phyloP scores from a whole-genome alignment of 2,113 vertebrate genomes.

The Copsychus sechellarum region DNA sequence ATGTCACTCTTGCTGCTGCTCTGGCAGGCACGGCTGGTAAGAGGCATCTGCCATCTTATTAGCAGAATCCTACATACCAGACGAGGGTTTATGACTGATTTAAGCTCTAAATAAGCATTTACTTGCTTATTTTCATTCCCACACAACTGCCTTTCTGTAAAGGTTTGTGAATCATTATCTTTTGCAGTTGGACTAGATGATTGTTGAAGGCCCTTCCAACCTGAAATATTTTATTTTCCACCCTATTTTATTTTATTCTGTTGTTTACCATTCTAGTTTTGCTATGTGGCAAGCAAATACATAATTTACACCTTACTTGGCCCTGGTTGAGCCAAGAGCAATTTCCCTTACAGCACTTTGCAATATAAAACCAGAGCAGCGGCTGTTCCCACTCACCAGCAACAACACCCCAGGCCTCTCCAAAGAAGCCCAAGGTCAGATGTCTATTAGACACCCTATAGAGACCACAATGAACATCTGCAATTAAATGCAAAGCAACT shows the following conservation, averaged over 20 bases:
- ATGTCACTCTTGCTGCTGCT: background rate
- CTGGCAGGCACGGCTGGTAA: background rate
- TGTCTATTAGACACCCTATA: background rate
- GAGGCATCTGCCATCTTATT: background rate
- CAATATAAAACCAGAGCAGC: background rate
- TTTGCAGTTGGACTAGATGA: background rate
- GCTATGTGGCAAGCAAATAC: background rate
- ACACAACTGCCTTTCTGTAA: background rate
- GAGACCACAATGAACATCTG: background rate
- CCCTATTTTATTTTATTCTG: background rate
- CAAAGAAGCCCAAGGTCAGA: background rate
- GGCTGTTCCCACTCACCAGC: background rate
- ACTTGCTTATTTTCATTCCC: background rate
- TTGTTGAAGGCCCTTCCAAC: background rate
- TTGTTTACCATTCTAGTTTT: background rate
- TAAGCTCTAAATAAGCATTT: constrained; percentile 21
- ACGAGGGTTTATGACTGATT: background rate
- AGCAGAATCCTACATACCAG: background rate
- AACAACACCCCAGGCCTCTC: background rate
- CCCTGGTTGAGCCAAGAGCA: background rate
- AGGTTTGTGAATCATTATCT: background rate
- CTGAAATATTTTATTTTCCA: background rate
- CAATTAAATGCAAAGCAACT: background rate
- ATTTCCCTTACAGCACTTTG: background rate
- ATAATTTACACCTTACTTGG: background rate